Conservation (phyloP, 2,888 invertebrate genomes). For the Iphiclides podalirius region DNA sequence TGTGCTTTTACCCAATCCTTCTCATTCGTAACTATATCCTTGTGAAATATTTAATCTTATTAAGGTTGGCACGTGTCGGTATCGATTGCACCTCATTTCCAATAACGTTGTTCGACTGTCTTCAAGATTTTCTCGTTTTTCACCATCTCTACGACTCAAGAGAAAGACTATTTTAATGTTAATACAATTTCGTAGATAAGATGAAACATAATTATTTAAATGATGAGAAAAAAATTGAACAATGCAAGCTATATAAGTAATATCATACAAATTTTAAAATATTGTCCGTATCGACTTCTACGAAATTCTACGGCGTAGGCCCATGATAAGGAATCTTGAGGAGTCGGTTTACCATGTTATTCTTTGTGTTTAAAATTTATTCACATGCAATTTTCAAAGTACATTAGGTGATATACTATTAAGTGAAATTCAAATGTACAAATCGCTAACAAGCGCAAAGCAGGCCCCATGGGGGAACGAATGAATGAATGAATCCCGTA, state of each 20-base stretch:
- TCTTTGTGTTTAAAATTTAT: too few species aligned
- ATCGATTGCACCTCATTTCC: constrained; percentile 1
- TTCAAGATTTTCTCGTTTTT: constrained; percentile 1
- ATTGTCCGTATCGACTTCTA: too few species aligned
- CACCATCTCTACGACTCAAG: background rate
- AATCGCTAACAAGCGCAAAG: background rate
- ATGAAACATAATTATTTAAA: too few species aligned
- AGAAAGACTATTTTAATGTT: too few species aligned
- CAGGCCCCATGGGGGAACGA: background rate
- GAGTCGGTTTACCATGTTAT: too few species aligned
- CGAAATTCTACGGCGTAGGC: too few species aligned
- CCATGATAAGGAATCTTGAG: too few species aligned
- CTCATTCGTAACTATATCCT: background rate
- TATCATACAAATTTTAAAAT: too few species aligned
- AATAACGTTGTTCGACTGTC: constrained; percentile 7
- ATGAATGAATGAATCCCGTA: too few species aligned
- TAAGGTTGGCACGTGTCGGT: constrained; percentile 3
- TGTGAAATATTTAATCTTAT: constrained; percentile 6
- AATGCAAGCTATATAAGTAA: too few species aligned
- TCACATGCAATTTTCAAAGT: background rate
- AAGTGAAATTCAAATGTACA: background rate
- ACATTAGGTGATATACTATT: background rate
- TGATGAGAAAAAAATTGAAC: too few species aligned
- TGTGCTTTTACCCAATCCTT: background rate
- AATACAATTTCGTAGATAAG: too few species aligned